phyloP scores from a whole-genome alignment of 2,797 vertebrate genomes.

The Rousettus madagascariensis region DNA sequence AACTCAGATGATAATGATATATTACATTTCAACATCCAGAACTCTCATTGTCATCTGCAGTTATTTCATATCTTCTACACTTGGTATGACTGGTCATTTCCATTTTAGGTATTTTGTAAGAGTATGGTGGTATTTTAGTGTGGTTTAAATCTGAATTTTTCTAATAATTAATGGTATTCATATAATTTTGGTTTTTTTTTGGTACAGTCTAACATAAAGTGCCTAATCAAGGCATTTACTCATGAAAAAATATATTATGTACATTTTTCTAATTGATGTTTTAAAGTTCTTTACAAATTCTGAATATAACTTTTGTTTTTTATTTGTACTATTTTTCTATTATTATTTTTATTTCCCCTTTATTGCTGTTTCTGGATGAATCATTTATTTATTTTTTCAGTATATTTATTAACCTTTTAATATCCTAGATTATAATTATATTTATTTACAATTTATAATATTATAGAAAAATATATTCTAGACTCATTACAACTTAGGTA shows the following conservation, averaged over 20 bases:
- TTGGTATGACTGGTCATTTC: background rate
- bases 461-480: background rate
- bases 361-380: background rate
- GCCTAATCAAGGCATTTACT: background rate
- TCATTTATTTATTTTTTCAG: background rate
- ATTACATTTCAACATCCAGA: background rate
- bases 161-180: background rate
- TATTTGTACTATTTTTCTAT: no score
- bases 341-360: background rate
- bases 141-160: background rate
- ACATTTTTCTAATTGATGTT: background rate
- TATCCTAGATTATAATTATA: background rate
- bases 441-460: background rate
- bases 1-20: background rate
- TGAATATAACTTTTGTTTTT: background rate
- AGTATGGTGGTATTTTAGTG: background rate
- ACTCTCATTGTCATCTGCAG: background rate
- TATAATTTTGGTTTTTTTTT: background rate
- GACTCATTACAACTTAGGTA: background rate
- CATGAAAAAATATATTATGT: background rate
- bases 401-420: background rate
- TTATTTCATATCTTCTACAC: background rate
- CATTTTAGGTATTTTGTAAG: background rate
- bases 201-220: background rate
- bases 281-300: background rate